These are phyloP conservation scores for Zapus hudsonius DNA, from an alignment of 2,113 vertebrate species.

Conservation along the genomic window DNA sequence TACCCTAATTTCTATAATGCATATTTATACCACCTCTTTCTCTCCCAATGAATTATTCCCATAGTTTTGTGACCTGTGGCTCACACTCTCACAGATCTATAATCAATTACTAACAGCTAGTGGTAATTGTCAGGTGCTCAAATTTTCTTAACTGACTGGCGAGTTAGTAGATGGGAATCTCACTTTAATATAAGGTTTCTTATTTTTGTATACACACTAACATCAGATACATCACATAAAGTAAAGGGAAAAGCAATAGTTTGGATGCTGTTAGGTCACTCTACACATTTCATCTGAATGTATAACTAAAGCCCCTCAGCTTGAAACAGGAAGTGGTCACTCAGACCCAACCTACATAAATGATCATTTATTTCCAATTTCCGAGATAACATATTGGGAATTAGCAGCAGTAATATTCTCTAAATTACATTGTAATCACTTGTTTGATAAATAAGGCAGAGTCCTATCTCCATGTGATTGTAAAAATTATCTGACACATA, in stretches of 20 bases:
- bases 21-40: background rate
- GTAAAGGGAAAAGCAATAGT: background rate
- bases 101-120: background rate
- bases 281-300: background rate
- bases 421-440: slow-evolving; percentile 18
- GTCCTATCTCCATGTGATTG: background rate
- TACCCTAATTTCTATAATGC: background rate
- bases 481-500: slow-evolving; percentile 36
- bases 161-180: background rate
- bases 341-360: background rate
- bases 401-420: slow-evolving; percentile 2
- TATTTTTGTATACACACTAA: background rate
- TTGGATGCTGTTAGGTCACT: background rate
- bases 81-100: background rate
- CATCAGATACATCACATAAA: background rate
- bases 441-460: slow-evolving; percentile 41
- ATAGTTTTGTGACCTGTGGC: background rate
- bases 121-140: background rate
- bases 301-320: background rate
- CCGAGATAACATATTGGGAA: background rate
- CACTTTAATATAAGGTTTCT: background rate
- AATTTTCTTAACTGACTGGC: background rate
- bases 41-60: background rate
- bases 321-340: background rate
- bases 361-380: slow-evolving; percentile 9